Conservation (phyloP, 2,888 invertebrate genomes). For the Lutraria lutraria region DNA sequence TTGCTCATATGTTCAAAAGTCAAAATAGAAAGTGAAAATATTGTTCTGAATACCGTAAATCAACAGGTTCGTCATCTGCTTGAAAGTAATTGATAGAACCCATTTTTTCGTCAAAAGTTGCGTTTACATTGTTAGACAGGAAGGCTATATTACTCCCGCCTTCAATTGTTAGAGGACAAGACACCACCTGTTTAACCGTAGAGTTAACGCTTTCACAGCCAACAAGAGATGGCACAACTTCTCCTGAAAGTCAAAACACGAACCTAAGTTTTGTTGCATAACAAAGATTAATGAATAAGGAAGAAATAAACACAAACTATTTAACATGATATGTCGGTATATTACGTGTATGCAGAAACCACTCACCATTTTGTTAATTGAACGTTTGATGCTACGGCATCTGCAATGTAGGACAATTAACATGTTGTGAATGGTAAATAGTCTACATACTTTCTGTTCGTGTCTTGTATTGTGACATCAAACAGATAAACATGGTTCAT, state of each 20-base stretch:
- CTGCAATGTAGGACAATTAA: too few relatives aligned
- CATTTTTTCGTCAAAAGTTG: neutral
- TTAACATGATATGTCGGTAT: too few relatives aligned
- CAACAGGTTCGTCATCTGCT: neutral
- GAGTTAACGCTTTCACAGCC: neutral
- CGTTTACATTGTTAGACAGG: neutral
- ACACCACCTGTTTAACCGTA: neutral
- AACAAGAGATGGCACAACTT: neutral
- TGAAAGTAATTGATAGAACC: neutral
- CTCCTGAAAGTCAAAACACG: neutral
- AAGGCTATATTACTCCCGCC: neutral
- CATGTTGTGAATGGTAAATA: too few relatives aligned
- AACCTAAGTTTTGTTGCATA: too few relatives aligned
- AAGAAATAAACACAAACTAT: too few relatives aligned
- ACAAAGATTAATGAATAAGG: too few relatives aligned
- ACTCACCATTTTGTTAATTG: too few relatives aligned
- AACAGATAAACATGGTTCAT: too few relatives aligned
- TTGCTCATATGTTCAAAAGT: neutral
- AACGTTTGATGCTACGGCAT: too few relatives aligned
- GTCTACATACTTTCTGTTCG: too few relatives aligned
- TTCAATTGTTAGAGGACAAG: neutral
- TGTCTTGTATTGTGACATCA: too few relatives aligned
- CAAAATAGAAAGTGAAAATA: neutral
- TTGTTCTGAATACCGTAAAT: conserved; percentile 14
- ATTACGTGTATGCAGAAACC: too few relatives aligned